Conservation (phyloP, 2,888 invertebrate genomes). For the Laothoe populi region DNA sequence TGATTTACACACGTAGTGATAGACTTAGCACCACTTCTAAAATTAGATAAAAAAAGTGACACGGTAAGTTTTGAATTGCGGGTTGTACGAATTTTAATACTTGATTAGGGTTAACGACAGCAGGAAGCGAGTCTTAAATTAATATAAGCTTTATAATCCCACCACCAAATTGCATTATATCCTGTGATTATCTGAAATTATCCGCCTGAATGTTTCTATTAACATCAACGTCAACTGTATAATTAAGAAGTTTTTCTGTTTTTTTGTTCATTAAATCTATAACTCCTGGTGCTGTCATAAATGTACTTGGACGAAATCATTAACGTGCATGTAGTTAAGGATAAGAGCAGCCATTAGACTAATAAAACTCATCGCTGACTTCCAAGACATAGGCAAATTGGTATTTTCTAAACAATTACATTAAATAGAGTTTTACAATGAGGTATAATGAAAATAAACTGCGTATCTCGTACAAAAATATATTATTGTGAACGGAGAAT, state of each 20-base stretch:
- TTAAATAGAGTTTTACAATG: background rate
- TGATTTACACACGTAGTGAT: conserved; percentile 44
- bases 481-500: background rate
- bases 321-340: background rate
- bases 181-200: conserved; percentile 3
- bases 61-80: background rate
- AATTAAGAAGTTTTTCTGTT: conserved; percentile 12
- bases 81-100: background rate
- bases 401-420: background rate
- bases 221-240: background rate
- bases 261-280: conserved; percentile 15
- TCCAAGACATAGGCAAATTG: background rate
- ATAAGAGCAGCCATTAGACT: background rate
- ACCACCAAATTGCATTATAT: background rate
- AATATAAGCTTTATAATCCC: background rate
- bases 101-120: background rate
- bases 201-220: background rate
- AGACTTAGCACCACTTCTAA: conserved; percentile 44
- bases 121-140: background rate
- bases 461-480: background rate
- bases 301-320: background rate
- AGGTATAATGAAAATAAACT: background rate
- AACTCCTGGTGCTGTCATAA: background rate
- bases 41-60: conserved; percentile 35
- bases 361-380: background rate